A percentile compares a stretch with the other conserved stretches of the same genome.
phyloP scores from a whole-genome alignment of 2,888 invertebrate species.

The Mesorhabditis spiculigera region DNA sequence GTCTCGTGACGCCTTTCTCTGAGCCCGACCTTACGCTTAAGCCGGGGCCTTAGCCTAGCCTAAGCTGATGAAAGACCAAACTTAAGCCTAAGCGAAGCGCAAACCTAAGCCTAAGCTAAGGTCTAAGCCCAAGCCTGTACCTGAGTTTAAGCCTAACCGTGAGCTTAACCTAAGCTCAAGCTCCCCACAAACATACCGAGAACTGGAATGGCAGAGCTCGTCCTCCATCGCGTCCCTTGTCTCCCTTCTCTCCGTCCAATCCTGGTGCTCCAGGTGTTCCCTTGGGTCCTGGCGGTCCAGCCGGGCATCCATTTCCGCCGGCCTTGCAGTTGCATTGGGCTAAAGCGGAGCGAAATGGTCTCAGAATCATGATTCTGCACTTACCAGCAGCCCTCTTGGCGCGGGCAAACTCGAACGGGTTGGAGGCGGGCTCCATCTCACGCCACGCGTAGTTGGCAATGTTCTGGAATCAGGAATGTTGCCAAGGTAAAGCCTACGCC shows the following conservation, averaged over 20 bases:
- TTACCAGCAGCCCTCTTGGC: constrained; percentile 1
- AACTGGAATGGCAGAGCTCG: constrained; percentile 1
- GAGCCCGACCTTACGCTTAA: no score
- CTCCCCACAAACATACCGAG: not conserved
- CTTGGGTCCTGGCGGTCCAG: constrained; percentile 1
- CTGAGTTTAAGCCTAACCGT: no score
- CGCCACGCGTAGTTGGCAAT: constrained; percentile 2
- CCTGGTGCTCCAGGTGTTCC: constrained; percentile 1
- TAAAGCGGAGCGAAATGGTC: not conserved
- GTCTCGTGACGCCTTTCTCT: no score
- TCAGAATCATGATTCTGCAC: not conserved
- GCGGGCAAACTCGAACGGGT: not conserved
- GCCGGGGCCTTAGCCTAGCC: no score
- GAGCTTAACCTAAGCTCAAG: no score
- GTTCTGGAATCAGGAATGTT: not conserved
- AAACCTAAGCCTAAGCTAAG: no score
- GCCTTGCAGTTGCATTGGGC: constrained; percentile 6
- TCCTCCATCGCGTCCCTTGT: not conserved
- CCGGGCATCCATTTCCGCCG: not conserved
- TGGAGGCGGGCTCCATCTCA: not conserved
- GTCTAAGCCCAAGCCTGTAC: no score
- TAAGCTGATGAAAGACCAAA: no score
- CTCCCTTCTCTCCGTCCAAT: not conserved
- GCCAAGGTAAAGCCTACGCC: no score
- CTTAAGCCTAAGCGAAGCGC: no score